These are phyloP conservation scores for Periophthalmus modestus DNA, from an alignment of 2,113 vertebrate species.

Conservation along the genomic window DNA sequence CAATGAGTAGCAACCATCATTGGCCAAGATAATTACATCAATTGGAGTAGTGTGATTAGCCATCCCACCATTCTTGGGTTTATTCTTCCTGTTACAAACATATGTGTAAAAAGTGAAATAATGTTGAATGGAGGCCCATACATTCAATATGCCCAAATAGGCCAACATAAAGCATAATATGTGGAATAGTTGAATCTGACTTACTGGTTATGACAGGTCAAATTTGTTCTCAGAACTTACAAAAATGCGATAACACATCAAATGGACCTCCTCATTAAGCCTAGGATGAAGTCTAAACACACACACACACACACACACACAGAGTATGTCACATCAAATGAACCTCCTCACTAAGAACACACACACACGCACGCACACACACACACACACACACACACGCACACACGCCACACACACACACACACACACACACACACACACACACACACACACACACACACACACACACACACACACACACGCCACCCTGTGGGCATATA, in stretches of 20 bases:
- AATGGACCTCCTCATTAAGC: conserved; percentile 89
- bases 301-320: too few relatives aligned
- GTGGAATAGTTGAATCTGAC: background rate
- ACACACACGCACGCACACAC: too few relatives aligned
- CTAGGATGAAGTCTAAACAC: conserved; percentile 85
- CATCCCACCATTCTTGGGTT: conserved; percentile 92
- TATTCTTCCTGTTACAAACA: conserved; percentile 84
- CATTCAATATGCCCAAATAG: background rate
- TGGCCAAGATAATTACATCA: conserved; percentile 95
- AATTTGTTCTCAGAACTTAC: conserved; percentile 94
- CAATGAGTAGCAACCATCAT: conserved; percentile 96
- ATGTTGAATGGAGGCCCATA: too few relatives aligned
- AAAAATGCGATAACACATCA: conserved; percentile 97
- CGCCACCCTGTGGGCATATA: conserved; percentile 80
- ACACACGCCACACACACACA: too few relatives aligned
- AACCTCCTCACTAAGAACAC: too few relatives aligned
- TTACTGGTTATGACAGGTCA: conserved; percentile 94
- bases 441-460: too few relatives aligned
- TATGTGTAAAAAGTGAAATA: background rate
- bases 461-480: conserved; percentile 23
- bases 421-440: too few relatives aligned
- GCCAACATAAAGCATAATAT: too few relatives aligned
- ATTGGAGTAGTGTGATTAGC: conserved; percentile 97
- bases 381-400: too few relatives aligned
- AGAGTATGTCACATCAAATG: too few relatives aligned